Evolutionary conservation across 2,113 vertebrate genomes (phyloP).

Genomic region (Furnarius figulus): DNA sequence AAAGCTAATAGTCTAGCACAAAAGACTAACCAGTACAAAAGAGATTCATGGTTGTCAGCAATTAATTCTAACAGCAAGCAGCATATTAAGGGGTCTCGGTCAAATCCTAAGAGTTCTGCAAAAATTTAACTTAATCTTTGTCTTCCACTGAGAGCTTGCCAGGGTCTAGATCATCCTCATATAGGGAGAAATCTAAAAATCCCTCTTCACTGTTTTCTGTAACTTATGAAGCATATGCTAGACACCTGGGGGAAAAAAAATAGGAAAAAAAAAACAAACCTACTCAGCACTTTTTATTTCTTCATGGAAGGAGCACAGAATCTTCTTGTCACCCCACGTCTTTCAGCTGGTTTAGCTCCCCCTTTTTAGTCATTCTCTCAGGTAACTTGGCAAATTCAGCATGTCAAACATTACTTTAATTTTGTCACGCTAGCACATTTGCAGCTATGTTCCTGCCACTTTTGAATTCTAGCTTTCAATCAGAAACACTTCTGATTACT

Average conservation of each 20-base stretch:
- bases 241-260: not conserved
- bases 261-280: rapidly evolving
- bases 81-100: not conserved
- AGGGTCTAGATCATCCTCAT: not conserved
- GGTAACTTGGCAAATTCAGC: not conserved
- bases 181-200: conserved; percentile 1
- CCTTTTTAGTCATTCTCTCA: not conserved
- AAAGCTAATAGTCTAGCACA: not conserved
- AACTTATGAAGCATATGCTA: not conserved
- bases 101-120: conserved; percentile 46
- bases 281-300: not conserved
- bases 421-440: not conserved
- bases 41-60: conserved; percentile 47
- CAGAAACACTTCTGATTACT: not conserved
- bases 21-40: conserved; percentile 36
- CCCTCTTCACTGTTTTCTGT: not conserved
- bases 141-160: conserved; percentile 20
- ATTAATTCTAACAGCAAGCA: conserved; percentile 48
- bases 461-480: conserved; percentile 12
- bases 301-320: not conserved
- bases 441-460: not conserved
- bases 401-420: not conserved
- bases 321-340: not conserved
- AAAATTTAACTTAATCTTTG: conserved; percentile 49
- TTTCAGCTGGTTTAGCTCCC: not conserved